These are phyloP conservation scores for Ptychodera flava DNA, from an alignment of 35 echinoderm and acorn worm genomes.

Conservation along the genomic window DNA sequence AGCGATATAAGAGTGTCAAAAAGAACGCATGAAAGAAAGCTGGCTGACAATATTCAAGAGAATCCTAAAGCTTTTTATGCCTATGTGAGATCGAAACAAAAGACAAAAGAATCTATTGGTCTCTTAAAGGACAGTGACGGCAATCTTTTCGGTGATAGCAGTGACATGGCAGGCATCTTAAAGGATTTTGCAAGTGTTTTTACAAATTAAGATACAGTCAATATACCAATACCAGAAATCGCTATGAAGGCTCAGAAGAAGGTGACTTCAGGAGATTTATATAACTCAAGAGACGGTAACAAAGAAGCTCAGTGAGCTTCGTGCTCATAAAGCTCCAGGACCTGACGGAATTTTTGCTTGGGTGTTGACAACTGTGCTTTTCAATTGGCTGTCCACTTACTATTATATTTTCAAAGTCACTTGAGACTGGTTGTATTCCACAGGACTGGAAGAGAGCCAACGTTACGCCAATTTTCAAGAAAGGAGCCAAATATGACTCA, in stretches of 20 bases:
- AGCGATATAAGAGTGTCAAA: neutral
- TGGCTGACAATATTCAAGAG: neutral
- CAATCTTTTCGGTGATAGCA: neutral
- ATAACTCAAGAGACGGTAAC: conserved; percentile 9
- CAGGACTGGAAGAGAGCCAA: conserved; percentile 34
- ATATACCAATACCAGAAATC: neutral
- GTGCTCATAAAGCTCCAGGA: conserved; percentile 11
- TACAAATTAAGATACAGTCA: neutral
- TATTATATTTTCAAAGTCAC: conserved; percentile 26
- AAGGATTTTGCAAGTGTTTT: neutral
- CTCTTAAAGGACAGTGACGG: neutral
- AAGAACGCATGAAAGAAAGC: neutral
- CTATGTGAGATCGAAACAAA: neutral
- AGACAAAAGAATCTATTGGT: neutral
- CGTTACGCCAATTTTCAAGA: conserved; percentile 33
- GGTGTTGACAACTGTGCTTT: conserved; percentile 9
- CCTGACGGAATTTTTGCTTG: conserved; percentile 28
- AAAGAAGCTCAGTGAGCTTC: conserved; percentile 10
- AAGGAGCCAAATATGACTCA: conserved; percentile 20
- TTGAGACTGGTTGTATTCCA: conserved; percentile 29
- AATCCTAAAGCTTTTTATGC: neutral
- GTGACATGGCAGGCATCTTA: neutral
- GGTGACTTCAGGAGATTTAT: neutral
- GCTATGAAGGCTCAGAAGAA: no score
- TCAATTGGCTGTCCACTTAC: conserved; percentile 8